A percentile compares a stretch with the other conserved stretches of the same genome.
phyloP scores from a whole-genome alignment of 2,113 vertebrate species.

The Forbesichthys papilliferus region DNA sequence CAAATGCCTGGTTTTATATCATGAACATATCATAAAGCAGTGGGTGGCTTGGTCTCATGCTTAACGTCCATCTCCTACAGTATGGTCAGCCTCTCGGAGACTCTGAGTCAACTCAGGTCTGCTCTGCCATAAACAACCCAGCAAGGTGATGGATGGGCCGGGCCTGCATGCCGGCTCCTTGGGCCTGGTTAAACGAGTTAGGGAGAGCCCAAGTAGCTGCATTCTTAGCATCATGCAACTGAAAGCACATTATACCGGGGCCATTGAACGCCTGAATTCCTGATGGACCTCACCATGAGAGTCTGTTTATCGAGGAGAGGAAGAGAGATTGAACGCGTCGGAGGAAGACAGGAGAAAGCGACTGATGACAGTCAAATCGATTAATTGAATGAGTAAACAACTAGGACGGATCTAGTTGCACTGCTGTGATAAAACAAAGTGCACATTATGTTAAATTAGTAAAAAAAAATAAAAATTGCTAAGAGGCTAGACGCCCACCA shows the following conservation, averaged over 20 bases:
- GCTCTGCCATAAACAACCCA: slow-evolving; percentile 38
- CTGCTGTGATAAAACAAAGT: slow-evolving; percentile 61
- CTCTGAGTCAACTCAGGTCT: slow-evolving; percentile 25
- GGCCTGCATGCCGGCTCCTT: slow-evolving; percentile 42
- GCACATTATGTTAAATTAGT: slow-evolving; percentile 60
- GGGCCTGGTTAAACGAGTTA: slow-evolving; percentile 65
- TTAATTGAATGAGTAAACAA: slow-evolving; percentile 69
- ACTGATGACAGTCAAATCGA: slow-evolving; percentile 64
- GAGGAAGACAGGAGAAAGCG: slow-evolving; percentile 19
- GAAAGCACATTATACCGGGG: slow-evolving; percentile 60
- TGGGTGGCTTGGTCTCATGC: too few relatives aligned
- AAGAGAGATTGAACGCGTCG: slow-evolving; percentile 31
- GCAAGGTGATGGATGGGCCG: slow-evolving; percentile 53
- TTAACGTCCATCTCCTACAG: too few relatives aligned
- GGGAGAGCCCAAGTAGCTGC: slow-evolving; percentile 54
- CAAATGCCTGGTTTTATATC: too few relatives aligned
- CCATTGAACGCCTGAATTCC: slow-evolving; percentile 65
- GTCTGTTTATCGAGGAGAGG: slow-evolving; percentile 32
- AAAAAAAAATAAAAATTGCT: slow-evolving; percentile 41
- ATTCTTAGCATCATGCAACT: slow-evolving; percentile 61
- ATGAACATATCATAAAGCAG: too few relatives aligned
- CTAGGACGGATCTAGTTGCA: slow-evolving; percentile 67
- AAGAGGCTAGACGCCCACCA: slow-evolving; percentile 29
- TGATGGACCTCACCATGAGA: slow-evolving; percentile 49
- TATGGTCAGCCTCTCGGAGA: slow-evolving; percentile 20